phyloP scores from a whole-genome alignment of 2,888 invertebrate genomes.

The Salpingus planirostris region DNA sequence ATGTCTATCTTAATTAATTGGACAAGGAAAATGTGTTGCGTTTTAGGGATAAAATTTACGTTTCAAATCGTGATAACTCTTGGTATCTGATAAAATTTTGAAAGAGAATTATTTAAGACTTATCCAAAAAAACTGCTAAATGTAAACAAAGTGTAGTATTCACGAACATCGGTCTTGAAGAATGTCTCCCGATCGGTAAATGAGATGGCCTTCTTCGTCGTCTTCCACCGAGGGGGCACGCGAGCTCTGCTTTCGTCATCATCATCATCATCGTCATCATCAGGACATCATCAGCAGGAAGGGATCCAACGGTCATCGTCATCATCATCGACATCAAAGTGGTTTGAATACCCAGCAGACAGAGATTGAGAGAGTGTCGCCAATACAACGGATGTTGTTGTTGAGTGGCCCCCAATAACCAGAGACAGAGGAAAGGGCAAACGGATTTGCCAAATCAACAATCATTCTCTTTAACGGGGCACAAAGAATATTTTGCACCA shows the following conservation, averaged over 20 bases:
- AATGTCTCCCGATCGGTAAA: constrained; percentile 98
- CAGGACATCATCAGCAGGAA: constrained; percentile 17
- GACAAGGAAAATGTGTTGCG: no score
- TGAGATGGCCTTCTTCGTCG: constrained; percentile 99
- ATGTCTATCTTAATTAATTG: no score
- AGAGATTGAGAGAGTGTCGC: no score
- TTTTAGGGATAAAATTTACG: constrained; percentile 5
- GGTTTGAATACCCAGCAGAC: constrained; percentile 34
- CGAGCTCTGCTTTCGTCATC: constrained; percentile 58
- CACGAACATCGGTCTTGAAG: constrained; percentile 99
- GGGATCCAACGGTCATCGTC: constrained; percentile 23
- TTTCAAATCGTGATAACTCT: background rate
- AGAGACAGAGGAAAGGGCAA: constrained; percentile 58
- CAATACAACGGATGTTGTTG: constrained; percentile 46
- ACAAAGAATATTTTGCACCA: constrained; percentile 36
- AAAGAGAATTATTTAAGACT: constrained; percentile 28
- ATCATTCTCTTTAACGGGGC: constrained; percentile 37
- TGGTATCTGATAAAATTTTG: constrained; percentile 18
- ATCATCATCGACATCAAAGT: constrained; percentile 16
- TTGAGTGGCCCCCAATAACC: constrained; percentile 50
- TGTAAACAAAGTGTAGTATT: constrained; percentile 50
- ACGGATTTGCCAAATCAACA: constrained; percentile 57
- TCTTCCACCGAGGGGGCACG: constrained; percentile 92
- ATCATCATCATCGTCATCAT: constrained; percentile 26
- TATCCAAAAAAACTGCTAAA: constrained; percentile 33